Conservation (phyloP, 2,797 vertebrate species). For the Gymnothorax javanicus region DNA sequence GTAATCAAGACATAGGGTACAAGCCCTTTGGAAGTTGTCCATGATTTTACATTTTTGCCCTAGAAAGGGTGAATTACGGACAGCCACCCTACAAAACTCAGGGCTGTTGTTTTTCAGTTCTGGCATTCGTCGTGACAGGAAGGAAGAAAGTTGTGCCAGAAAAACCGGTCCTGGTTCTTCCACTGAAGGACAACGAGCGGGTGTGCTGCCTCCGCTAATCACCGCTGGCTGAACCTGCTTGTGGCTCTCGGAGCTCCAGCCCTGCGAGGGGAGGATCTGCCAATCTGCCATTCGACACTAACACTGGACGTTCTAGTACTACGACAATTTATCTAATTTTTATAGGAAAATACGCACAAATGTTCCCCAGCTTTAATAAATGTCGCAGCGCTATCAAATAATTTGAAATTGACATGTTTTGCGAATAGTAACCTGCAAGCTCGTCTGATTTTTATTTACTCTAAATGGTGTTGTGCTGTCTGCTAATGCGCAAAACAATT, state of each 20-base stretch:
- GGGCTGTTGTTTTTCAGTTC: conserved; percentile 8
- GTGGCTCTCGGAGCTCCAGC: neutral
- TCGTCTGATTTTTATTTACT: neutral
- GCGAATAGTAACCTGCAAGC: neutral
- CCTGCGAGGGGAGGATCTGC: too few relatives aligned
- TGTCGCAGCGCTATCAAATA: too few relatives aligned
- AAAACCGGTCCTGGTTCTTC: conserved; percentile 11
- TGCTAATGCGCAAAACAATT: neutral
- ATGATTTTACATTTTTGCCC: neutral
- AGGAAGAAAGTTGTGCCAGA: neutral
- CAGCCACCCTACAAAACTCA: neutral
- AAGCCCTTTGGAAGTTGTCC: neutral
- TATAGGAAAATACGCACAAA: too few relatives aligned
- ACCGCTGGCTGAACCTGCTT: conserved; percentile 1
- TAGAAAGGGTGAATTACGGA: neutral
- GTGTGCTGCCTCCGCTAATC: neutral
- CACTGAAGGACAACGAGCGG: neutral
- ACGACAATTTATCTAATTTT: neutral
- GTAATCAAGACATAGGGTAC: neutral
- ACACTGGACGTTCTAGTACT: neutral
- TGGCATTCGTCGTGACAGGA: neutral
- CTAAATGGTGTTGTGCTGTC: neutral
- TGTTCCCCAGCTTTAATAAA: neutral
- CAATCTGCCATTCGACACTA: neutral
- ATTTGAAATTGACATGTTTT: neutral